phyloP scores from a whole-genome alignment of 1,140 invertebrate genomes.

The Caerostris extrusa region DNA sequence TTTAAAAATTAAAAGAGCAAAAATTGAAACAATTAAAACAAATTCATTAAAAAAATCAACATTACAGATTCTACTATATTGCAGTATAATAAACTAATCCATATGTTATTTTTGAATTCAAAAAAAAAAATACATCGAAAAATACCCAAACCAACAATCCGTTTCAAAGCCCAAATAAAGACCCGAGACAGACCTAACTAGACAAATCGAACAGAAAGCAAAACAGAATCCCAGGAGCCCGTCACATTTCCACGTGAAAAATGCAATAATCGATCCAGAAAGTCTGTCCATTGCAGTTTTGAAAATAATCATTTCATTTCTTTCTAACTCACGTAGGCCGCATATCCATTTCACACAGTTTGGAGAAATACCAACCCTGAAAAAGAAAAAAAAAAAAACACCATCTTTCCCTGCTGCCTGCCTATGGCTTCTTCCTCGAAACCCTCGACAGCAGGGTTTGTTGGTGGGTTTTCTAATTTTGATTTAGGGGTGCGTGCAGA shows the following conservation, averaged over 20 bases:
- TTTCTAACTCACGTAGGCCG: slow-evolving; percentile 22
- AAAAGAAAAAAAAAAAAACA: slow-evolving; percentile 1
- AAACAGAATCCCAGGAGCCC: background rate
- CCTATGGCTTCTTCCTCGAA: background rate
- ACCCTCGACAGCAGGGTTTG: background rate
- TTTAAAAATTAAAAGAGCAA: too few species aligned
- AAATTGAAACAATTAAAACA: too few species aligned
- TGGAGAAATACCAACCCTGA: background rate
- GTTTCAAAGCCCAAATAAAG: background rate
- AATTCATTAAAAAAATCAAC: too few species aligned
- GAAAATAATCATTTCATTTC: slow-evolving; percentile 51
- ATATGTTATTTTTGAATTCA: too few species aligned
- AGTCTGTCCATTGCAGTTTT: background rate
- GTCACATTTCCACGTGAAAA: background rate
- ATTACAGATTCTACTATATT: too few species aligned
- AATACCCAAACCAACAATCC: too few species aligned
- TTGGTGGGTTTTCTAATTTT: slow-evolving; percentile 65
- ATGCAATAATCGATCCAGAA: slow-evolving; percentile 35
- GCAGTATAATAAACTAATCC: too few species aligned
- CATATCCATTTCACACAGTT: slow-evolving; percentile 9
- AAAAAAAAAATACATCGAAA: too few species aligned
- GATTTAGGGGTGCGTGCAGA: slow-evolving; percentile 57
- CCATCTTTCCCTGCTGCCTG: background rate
- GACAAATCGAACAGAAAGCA: background rate
- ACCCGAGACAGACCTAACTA: background rate